Conservation (phyloP, 1,140 invertebrate genomes). For the Drosophila prosaltans region DNA sequence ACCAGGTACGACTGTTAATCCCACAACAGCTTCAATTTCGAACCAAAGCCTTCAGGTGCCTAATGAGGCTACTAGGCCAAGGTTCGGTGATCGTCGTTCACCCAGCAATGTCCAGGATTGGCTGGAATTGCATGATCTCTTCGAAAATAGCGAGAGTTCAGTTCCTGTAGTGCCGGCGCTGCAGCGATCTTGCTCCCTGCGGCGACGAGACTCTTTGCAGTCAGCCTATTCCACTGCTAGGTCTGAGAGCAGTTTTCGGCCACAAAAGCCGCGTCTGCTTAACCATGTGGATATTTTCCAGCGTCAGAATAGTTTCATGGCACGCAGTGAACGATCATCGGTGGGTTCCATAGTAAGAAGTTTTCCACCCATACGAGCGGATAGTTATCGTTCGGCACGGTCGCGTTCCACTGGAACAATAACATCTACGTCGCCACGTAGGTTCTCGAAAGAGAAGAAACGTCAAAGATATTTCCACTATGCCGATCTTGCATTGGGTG, state of each 20-base stretch:
- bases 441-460: conserved; percentile 45
- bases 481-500: conserved; percentile 67
- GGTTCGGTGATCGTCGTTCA: conserved; percentile 75
- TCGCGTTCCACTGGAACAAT: conserved; percentile 56
- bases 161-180: conserved; percentile 25
- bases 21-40: conserved; percentile 20
- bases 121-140: conserved; percentile 80
- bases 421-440: conserved; percentile 45
- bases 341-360: conserved; percentile 70
- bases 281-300: conserved; percentile 77
- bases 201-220: conserved; percentile 60
- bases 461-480: conserved; percentile 65
- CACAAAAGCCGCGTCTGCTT: conserved; percentile 46
- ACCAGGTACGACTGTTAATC: conserved; percentile 64
- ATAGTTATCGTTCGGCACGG: conserved; percentile 58
- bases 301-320: conserved; percentile 75
- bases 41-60: conserved; percentile 57
- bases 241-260: conserved; percentile 61
- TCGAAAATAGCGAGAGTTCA: conserved; percentile 39
- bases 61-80: conserved; percentile 41
- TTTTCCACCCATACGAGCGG: conserved; percentile 73
- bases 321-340: conserved; percentile 70
- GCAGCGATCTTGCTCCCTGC: conserved; percentile 28
- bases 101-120: conserved; percentile 81
- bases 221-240: conserved; percentile 67